A percentile compares a stretch with the other conserved stretches of the same genome.
Conservation (phyloP, 2,113 vertebrate genomes). For the Paraplagusia blochii region DNA sequence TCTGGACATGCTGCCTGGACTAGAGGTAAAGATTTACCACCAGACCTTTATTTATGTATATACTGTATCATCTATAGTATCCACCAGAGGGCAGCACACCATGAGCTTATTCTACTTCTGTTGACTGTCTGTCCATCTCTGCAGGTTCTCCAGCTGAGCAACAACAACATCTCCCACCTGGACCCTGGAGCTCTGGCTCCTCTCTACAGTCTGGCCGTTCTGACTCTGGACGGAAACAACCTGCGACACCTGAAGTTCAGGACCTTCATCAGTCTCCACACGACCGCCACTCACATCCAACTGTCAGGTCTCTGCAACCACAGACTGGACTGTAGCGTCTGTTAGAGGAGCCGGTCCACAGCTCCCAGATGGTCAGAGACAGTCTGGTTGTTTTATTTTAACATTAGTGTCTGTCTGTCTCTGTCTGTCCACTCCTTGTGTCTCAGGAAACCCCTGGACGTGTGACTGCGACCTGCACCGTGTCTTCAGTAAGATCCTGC, state of each 20-base stretch:
- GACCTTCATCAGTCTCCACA: conserved; percentile 69
- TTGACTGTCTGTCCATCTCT: conserved; percentile 17
- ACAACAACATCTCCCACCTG: conserved; percentile 73
- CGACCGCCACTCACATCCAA: conserved; percentile 70
- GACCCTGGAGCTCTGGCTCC: conserved; percentile 67
- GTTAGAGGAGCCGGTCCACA: no score
- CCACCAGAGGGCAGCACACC: no score
- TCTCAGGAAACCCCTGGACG: conserved; percentile 70
- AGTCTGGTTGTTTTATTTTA: no score
- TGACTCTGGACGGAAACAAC: conserved; percentile 66
- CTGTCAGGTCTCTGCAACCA: conserved; percentile 51
- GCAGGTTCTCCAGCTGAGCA: conserved; percentile 66
- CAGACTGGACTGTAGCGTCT: no score
- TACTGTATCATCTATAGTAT: neutral
- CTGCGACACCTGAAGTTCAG: conserved; percentile 76
- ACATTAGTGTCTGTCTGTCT: no score
- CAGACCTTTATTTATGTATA: neutral
- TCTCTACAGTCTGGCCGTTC: conserved; percentile 62
- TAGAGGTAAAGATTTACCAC: conserved; percentile 56
- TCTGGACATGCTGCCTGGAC: conserved; percentile 70
- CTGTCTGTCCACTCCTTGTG: neutral
- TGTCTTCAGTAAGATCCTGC: conserved; percentile 74
- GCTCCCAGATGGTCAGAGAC: no score
- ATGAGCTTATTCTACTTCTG: no score
- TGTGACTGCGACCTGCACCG: conserved; percentile 77